Conservation (phyloP, 2,113 vertebrate genomes). For the Platycercus adscitus region DNA sequence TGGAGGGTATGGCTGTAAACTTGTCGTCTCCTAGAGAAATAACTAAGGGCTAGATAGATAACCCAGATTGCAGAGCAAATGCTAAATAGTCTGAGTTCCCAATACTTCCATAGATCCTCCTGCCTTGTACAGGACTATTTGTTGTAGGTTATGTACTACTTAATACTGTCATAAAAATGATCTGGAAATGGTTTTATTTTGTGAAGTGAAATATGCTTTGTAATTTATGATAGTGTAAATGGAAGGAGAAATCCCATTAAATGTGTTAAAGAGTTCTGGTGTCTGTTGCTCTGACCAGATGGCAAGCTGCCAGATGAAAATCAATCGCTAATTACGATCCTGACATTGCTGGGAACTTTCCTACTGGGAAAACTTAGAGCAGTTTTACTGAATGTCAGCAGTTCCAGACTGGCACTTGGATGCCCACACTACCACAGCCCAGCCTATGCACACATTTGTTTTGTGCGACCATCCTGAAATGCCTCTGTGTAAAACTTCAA, state of each 20-base stretch:
- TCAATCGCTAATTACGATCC: neutral
- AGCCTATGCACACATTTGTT: neutral
- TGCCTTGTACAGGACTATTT: conserved; percentile 67
- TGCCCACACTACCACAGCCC: neutral
- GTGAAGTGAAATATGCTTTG: conserved; percentile 85
- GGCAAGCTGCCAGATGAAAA: conserved; percentile 33
- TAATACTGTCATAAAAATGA: conserved; percentile 77
- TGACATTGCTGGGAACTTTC: conserved; percentile 9
- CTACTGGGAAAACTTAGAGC: neutral
- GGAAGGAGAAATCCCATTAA: conserved; percentile 78
- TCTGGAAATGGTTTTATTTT: conserved; percentile 86
- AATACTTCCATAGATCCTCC: conserved; percentile 26
- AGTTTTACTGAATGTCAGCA: neutral
- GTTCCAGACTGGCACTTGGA: neutral
- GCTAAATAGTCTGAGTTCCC: conserved; percentile 39
- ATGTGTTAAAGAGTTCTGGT: conserved; percentile 75
- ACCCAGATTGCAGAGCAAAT: conserved; percentile 8
- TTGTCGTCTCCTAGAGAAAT: conserved; percentile 28
- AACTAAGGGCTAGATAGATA: conserved; percentile 53
- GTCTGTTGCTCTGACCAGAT: conserved; percentile 54
- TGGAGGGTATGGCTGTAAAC: conserved; percentile 34
- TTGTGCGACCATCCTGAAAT: neutral
- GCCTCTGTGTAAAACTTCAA: neutral
- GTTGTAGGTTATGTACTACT: conserved; percentile 78
- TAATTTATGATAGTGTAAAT: conserved; percentile 84